Conservation (phyloP, 2,888 invertebrate genomes). For the Heteromyza rotundicornis region DNA sequence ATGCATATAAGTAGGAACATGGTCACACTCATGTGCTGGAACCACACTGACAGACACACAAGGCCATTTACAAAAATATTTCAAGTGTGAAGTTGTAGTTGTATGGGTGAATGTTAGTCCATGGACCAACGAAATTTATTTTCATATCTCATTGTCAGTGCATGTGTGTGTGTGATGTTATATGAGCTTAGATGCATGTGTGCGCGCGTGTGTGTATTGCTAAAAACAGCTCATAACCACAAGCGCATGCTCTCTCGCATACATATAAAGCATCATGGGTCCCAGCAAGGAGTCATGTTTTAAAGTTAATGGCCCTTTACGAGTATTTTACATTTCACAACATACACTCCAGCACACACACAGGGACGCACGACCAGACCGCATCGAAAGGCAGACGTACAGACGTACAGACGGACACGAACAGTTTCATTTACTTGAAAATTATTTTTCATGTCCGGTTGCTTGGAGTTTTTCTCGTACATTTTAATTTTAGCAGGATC, state of each 20-base stretch:
- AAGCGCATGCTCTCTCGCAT: background rate
- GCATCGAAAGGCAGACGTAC: too few relatives aligned
- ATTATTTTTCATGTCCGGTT: too few relatives aligned
- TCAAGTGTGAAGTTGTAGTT: slow-evolving; percentile 6
- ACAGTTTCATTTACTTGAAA: too few relatives aligned
- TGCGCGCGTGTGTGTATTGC: background rate
- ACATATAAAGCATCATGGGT: too few relatives aligned
- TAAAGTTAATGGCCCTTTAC: slow-evolving; percentile 14
- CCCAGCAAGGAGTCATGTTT: slow-evolving; percentile 7
- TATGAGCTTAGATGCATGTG: background rate
- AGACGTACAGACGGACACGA: too few relatives aligned
- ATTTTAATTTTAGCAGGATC: too few relatives aligned
- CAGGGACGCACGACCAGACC: background rate
- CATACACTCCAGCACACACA: background rate
- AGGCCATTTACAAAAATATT: background rate
- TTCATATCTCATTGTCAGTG: slow-evolving; percentile 7
- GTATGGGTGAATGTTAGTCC: background rate
- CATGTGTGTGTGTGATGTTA: background rate
- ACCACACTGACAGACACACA: background rate
- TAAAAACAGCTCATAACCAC: background rate
- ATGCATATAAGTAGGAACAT: background rate
- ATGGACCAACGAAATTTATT: slow-evolving; percentile 1
- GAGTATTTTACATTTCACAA: slow-evolving; percentile 1
- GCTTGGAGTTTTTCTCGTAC: too few relatives aligned
- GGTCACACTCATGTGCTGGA: too few relatives aligned